phyloP scores from a whole-genome alignment of 2,888 invertebrate genomes.

The Ariolimax columbianus region DNA sequence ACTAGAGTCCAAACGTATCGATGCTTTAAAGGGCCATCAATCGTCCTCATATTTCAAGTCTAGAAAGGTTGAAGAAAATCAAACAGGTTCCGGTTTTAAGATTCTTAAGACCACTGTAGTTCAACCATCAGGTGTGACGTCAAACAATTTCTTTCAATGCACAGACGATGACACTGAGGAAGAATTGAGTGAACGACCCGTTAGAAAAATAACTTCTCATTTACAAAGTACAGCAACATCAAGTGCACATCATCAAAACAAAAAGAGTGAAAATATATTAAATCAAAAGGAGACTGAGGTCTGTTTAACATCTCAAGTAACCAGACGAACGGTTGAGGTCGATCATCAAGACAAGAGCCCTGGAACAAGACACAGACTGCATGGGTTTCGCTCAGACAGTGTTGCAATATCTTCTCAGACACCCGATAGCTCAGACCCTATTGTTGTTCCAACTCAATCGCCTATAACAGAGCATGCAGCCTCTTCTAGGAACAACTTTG shows the following conservation, averaged over 20 bases:
- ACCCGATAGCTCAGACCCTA: not conserved
- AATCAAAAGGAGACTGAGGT: not conserved
- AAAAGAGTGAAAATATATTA: not conserved
- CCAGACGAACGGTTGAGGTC: not conserved
- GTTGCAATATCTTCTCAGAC: not conserved
- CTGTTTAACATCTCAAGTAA: not conserved
- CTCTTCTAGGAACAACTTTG: not conserved
- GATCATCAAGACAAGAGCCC: not conserved
- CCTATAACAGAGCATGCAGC: not conserved
- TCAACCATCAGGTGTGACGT: not conserved
- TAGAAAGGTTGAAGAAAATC: not conserved
- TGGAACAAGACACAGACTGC: not conserved
- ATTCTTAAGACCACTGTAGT: not conserved
- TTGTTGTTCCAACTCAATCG: not conserved
- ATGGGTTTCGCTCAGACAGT: conserved; percentile 17
- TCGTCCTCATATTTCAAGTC: not conserved
- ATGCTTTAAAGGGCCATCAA: not conserved
- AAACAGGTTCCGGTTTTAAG: not conserved
- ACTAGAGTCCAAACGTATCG: too few relatives aligned
- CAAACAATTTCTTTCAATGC: conserved; percentile 1
- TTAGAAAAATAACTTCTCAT: not conserved
- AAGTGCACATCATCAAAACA: not conserved
- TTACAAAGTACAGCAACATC: not conserved
- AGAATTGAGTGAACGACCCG: not conserved
- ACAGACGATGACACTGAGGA: not conserved